Percentiles rank a stretch among this genome's conserved stretches.
Conservation (phyloP, 2,888 invertebrate species). For the Eilema griseolum region DNA sequence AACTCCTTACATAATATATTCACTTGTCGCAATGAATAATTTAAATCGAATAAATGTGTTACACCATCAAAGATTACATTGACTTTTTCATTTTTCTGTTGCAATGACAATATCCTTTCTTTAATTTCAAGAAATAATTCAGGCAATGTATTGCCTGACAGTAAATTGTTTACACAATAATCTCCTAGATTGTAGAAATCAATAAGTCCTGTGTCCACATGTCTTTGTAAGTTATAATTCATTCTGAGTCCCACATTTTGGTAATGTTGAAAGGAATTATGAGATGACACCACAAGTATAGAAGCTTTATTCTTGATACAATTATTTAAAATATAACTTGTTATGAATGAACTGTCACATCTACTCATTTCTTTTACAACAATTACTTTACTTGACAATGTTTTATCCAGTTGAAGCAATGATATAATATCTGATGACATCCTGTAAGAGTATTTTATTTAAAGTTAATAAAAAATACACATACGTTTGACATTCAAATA, state of each 20-base stretch:
- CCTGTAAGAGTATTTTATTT: slow-evolving; percentile 61
- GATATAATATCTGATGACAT: slow-evolving; percentile 89
- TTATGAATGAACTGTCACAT: slow-evolving; percentile 91
- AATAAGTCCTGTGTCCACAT: slow-evolving; percentile 71
- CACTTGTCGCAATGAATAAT: slow-evolving; percentile 83
- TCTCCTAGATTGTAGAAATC: slow-evolving; percentile 70
- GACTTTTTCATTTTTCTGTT: slow-evolving; percentile 72
- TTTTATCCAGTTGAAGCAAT: slow-evolving; percentile 89
- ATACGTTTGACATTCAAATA: slow-evolving; percentile 5
- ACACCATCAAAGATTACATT: slow-evolving; percentile 91
- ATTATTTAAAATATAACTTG: slow-evolving; percentile 89
- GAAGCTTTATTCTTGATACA: slow-evolving; percentile 87
- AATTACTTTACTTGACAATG: slow-evolving; percentile 85
- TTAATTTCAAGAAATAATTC: slow-evolving; percentile 75
- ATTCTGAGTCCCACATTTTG: slow-evolving; percentile 91
- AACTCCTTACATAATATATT: slow-evolving; percentile 82
- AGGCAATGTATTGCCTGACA: slow-evolving; percentile 66
- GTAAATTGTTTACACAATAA: slow-evolving; percentile 58
- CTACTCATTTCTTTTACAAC: slow-evolving; percentile 90
- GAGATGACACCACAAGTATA: slow-evolving; percentile 89
- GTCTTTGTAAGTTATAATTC: slow-evolving; percentile 89
- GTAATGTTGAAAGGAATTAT: slow-evolving; percentile 91
- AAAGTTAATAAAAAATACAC: background rate
- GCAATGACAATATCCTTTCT: slow-evolving; percentile 69
- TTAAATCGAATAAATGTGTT: slow-evolving; percentile 90